A percentile compares a stretch with the other conserved stretches of the same genome.
Conservation (phyloP, 1,140 invertebrate species). For the Atta cephalotes region DNA sequence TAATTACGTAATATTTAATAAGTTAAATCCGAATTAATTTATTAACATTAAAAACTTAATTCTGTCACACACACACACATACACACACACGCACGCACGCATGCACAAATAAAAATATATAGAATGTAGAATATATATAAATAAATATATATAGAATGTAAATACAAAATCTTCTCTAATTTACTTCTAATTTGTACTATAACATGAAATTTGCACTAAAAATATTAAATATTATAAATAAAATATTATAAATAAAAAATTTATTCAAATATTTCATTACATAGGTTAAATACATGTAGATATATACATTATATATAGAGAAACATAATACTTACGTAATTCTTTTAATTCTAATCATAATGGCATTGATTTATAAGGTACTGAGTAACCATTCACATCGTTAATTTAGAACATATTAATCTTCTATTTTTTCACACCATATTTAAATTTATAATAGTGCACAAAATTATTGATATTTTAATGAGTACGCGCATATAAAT, state of each 20-base stretch:
- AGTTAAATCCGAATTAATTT: background rate
- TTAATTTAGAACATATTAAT: constrained; percentile 8
- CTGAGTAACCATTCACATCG: background rate
- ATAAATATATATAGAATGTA: background rate
- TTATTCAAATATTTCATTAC: background rate
- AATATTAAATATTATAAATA: background rate
- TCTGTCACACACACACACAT: too few species aligned
- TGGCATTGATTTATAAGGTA: background rate
- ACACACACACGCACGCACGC: too few species aligned
- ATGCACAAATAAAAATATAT: too few species aligned
- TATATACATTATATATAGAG: background rate
- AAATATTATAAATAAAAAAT: background rate
- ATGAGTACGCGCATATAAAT: background rate
- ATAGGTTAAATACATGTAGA: constrained; percentile 1
- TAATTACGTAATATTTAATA: too few species aligned
- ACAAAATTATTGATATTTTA: background rate
- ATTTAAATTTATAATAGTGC: background rate
- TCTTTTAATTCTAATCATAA: constrained; percentile 69
- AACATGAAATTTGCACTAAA: background rate
- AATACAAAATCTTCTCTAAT: background rate
- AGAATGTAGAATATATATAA: too few species aligned
- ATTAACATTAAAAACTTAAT: background rate
- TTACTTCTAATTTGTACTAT: background rate
- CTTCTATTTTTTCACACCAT: background rate
- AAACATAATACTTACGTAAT: constrained; percentile 76